Percentiles rank a stretch among this genome's conserved stretches.
Conservation (phyloP, 2,113 vertebrate genomes). For the Prunella fulvescens region DNA sequence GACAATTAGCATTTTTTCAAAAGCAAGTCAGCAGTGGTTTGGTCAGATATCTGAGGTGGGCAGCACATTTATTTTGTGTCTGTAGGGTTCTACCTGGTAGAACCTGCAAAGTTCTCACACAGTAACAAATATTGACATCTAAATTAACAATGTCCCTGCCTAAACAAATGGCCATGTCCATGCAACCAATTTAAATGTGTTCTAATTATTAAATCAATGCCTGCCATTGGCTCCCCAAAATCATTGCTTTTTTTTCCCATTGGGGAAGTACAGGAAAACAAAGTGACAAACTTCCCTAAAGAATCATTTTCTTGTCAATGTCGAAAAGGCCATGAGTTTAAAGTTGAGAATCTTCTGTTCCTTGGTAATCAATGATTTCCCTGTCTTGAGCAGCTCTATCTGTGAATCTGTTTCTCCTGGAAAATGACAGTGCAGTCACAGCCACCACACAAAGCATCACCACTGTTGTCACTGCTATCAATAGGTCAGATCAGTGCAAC, state of each 20-base stretch:
- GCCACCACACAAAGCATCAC: background rate
- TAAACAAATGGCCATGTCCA: background rate
- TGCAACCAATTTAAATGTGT: background rate
- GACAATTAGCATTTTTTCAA: background rate
- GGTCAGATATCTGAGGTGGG: background rate
- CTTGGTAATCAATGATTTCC: background rate
- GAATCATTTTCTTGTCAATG: background rate
- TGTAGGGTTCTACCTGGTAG: background rate
- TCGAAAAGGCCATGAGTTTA: background rate
- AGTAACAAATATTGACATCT: background rate
- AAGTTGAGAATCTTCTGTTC: background rate
- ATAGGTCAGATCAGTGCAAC: background rate
- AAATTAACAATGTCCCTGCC: background rate
- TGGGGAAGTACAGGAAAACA: background rate
- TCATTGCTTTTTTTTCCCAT: background rate
- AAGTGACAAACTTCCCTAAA: background rate
- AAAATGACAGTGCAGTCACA: background rate
- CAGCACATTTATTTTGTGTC: background rate
- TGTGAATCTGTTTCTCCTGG: background rate
- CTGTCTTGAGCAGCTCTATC: background rate
- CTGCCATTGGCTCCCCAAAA: background rate
- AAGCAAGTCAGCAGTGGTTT: background rate
- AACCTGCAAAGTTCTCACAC: background rate
- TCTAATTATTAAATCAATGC: background rate
- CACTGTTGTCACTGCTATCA: background rate